Evolutionary conservation across 2,888 invertebrate genomes (phyloP).

Genomic region (Enoplolaimus lenunculus): DNA sequence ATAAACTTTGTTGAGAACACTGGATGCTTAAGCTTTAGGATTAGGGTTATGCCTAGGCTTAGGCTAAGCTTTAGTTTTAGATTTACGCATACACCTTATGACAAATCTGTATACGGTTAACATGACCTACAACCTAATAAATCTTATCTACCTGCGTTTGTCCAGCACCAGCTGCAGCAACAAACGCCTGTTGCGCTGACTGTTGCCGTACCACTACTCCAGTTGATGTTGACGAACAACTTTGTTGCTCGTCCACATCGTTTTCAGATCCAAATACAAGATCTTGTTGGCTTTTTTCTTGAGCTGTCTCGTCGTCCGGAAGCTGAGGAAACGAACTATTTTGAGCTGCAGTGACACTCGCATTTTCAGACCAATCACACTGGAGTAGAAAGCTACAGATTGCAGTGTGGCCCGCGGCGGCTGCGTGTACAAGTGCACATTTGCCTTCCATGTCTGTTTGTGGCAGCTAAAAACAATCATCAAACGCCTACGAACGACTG

Average conservation of each 20-base stretch:
- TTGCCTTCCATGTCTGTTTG: slow-evolving; percentile 40
- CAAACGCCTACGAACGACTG: too few relatives aligned
- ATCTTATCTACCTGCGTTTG: slow-evolving; percentile 59
- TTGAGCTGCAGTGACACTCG: neutral
- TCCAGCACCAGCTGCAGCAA: slow-evolving; percentile 72
- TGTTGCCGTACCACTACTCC: slow-evolving; percentile 36
- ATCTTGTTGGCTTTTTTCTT: too few relatives aligned
- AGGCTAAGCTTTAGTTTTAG: too few relatives aligned
- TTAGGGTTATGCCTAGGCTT: too few relatives aligned
- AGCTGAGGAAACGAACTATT: too few relatives aligned
- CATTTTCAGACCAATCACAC: slow-evolving; percentile 58
- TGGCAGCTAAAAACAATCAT: slow-evolving; percentile 39
- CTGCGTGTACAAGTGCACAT: slow-evolving; percentile 72
- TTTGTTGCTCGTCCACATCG: neutral
- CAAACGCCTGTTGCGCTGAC: slow-evolving; percentile 71
- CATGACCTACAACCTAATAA: too few relatives aligned
- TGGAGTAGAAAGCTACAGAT: slow-evolving; percentile 74
- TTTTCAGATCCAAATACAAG: too few relatives aligned
- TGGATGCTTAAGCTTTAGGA: too few relatives aligned
- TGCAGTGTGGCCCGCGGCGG: slow-evolving; percentile 67
- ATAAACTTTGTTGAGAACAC: too few relatives aligned
- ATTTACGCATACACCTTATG: too few relatives aligned
- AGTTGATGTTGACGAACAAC: neutral
- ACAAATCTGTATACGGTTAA: too few relatives aligned
- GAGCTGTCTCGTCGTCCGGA: too few relatives aligned